Percentiles rank a stretch among this genome's conserved stretches.
These are phyloP conservation scores for Pygathrix nemaeus DNA, from an alignment of 2,113 vertebrate genomes.

Conservation along the genomic window DNA sequence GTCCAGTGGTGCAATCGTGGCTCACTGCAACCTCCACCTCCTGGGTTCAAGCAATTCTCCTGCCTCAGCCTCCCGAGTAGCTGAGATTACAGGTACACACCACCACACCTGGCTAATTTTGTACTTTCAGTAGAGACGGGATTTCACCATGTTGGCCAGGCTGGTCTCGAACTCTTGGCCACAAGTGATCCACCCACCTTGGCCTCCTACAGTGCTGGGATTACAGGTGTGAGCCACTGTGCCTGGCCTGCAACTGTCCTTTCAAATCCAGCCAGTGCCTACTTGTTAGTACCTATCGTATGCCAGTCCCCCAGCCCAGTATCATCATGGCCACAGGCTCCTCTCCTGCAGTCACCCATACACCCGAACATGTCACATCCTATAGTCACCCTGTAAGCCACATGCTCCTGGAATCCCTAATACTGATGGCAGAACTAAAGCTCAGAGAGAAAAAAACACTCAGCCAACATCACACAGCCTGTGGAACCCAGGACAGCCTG, in stretches of 20 bases:
- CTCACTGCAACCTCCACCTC: no score
- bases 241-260: neutral
- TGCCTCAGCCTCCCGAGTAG: no score
- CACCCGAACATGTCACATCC: neutral
- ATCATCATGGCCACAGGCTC: rapidly evolving
- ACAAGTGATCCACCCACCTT: no score
- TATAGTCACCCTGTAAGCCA: neutral
- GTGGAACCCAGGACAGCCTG: neutral
- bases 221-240: no score
- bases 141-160: no score
- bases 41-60: no score
- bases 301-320: neutral
- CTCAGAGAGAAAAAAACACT: neutral
- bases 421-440: neutral
- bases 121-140: no score
- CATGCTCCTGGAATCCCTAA: neutral
- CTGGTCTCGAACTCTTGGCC: no score
- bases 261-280: neutral
- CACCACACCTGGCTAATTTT: no score
- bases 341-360: neutral
- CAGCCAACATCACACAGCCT: neutral
- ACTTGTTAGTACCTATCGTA: neutral
- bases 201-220: no score
- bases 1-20: no score
- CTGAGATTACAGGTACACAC: no score